Base-by-base conservation (phyloP, 2,888 invertebrate species). In the Amblyjoppa proteus region DNA sequence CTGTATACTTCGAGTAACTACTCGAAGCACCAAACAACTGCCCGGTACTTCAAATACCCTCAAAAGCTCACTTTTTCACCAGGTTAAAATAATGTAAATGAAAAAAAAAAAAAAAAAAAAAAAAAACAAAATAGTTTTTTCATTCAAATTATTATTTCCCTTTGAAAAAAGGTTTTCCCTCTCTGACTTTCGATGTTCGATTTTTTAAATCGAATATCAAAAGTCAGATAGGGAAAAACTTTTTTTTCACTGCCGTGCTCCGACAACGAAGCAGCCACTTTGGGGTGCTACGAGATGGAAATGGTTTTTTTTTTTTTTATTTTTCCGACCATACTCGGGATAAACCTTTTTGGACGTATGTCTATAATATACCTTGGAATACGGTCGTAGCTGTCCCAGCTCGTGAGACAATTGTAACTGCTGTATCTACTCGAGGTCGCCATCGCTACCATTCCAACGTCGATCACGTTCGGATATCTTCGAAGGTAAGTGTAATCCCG, bases 311-410 rank as follows among this genome's bases (percentile, higher is more conserved):
- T 34, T 34, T 34, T 34, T 34, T 34, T 34, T n/a, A n/a, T n/a
- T 4, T 34, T 4, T 34, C 2, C 11, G 13, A 45, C 3, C 3
- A 13, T 13, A 3, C 45, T 25, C 16, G 7, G 61, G 16, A 61
- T 16, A 34, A 61, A 31, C 16, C 28, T 20, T 68, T 77, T 77
- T 31, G 31, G 69, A 53, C 88, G 20, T 25, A 25, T 28, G 13
- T n/a, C 79, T 79, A 31, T 41, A 25, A 90, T 45, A 0, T 96
- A 98, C 98, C 98, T 97, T 91, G 98, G 98, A 95, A 98, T 98
- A 94, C 96, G 96, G 94, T 98, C 98, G 95, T 98, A 98, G 94
- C 97, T 98, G 95, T 98, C 98, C 98, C 97, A 98, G 94, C 97
- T 97, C 87, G 97, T 97, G 92, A 98, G 95, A 94, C 98, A 98